phyloP scores from a whole-genome alignment of 2,113 vertebrate species.

The Caranx ignobilis region DNA sequence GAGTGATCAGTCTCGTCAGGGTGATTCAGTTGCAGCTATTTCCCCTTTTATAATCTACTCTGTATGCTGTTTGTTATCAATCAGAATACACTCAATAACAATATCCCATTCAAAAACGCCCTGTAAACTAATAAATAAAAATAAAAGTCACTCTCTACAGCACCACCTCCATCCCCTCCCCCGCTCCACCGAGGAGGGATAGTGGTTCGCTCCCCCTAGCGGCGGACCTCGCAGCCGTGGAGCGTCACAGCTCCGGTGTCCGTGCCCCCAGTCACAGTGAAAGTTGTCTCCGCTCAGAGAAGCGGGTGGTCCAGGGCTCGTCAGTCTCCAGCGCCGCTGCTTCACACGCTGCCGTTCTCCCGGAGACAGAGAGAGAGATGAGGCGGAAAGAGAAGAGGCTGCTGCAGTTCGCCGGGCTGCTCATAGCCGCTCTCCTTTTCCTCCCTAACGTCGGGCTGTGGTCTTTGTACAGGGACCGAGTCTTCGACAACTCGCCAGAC shows the following conservation, averaged over 20 bases:
- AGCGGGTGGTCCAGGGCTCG: slow-evolving; percentile 11
- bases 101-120: background rate
- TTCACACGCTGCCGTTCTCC: background rate
- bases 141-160: background rate
- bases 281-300: slow-evolving; percentile 73
- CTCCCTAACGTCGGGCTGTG: slow-evolving; percentile 94
- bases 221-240: slow-evolving; percentile 41
- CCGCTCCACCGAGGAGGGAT: background rate
- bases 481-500: slow-evolving; percentile 87
- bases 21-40: background rate
- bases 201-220: slow-evolving; percentile 72
- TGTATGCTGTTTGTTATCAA: background rate
- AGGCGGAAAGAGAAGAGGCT: slow-evolving; percentile 93
- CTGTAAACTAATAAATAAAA: background rate
- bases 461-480: slow-evolving; percentile 91
- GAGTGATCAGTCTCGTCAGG: background rate
- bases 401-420: slow-evolving; percentile 90
- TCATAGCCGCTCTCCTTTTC: slow-evolving; percentile 89
- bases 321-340: background rate
- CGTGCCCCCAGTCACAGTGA: slow-evolving; percentile 53
- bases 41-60: background rate
- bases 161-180: background rate
- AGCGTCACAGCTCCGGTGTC: slow-evolving; percentile 61
- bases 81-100: background rate
- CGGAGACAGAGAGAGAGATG: slow-evolving; percentile 86